Base-by-base conservation (phyloP, 2,113 vertebrate genomes). In the Gopherus flavomarginatus region DNA sequence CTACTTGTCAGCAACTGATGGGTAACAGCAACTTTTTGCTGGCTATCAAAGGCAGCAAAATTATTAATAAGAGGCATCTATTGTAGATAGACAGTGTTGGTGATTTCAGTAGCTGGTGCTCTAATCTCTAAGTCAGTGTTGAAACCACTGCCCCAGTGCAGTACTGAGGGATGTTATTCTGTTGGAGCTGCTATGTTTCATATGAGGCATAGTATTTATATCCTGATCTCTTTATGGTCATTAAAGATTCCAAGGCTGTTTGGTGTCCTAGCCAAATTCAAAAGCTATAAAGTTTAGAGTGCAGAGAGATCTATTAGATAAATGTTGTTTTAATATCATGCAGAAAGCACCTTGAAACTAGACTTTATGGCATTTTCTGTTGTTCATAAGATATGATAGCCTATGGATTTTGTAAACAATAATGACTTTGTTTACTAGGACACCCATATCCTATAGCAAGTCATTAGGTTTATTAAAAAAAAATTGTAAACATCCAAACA, bases 351-450 rank as follows among this genome's bases (percentile, higher is more conserved):
- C 86, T 94, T 91, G 59, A 85, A 53, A 1, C 29, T 69, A 85
- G 14, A 9, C 13, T 87, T 42, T 65, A 57, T 19, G 26, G 65
- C 2, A 26, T 94, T 94, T 95, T 77, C 9, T 90, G 17, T 86
- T 94, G 31, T 29, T 94, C 27, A 80, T 80, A 88, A 90, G 11
- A 5, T 77, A 44, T 77, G 38, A 44, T 77, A 44, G 21, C 38
- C 21, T 77, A 27, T 77, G 72, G 72, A 77, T 44, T 44, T 44
- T 44, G 62, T 69, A 35, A 69, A 19, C 62, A 69, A n/a, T n/a
- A n/a, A 69, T 69, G 62, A 35, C 7, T 69, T 69, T 69, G 35
- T 69, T 69, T 69, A 69, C 14, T n/a, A 69, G 35, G 62, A 19
- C 62, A 69, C 62, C 35, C 17, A n/a, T n/a, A n/a, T 19, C 35